A percentile compares a stretch with the other conserved stretches of the same genome.
Evolutionary conservation across 2,113 vertebrate species (phyloP).

Genomic region (Plectropomus leopardus): DNA sequence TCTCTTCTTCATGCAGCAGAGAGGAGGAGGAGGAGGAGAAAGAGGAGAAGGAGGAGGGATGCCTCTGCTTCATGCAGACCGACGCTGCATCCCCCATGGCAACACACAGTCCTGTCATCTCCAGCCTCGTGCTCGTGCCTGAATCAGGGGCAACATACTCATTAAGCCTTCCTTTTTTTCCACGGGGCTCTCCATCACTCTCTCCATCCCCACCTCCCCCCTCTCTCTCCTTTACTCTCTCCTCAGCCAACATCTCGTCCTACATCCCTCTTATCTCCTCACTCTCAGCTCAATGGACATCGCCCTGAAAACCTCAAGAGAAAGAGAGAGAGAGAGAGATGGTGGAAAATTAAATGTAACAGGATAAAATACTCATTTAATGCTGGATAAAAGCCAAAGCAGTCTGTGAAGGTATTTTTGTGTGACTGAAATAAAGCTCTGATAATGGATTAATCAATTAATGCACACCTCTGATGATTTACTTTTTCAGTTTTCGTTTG

Average conservation of each 20-base stretch:
- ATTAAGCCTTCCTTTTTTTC: slow-evolving; percentile 58
- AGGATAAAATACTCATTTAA: too few species aligned
- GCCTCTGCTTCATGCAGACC: slow-evolving; percentile 43
- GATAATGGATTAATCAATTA: too few species aligned
- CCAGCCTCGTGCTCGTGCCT: slow-evolving; percentile 44
- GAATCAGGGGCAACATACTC: slow-evolving; percentile 59
- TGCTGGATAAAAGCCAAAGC: too few species aligned
- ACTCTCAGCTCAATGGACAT: slow-evolving; percentile 1
- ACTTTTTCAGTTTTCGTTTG: too few species aligned
- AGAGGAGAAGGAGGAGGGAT: slow-evolving; percentile 24
- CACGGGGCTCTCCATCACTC: slow-evolving; percentile 35
- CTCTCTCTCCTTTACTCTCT: background rate
- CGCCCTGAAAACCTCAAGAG: slow-evolving; percentile 22
- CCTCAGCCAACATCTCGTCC: slow-evolving; percentile 25
- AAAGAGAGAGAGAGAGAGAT: background rate
- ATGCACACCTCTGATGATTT: too few species aligned
- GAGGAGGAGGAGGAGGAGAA: slow-evolving; percentile 5
- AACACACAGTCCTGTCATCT: slow-evolving; percentile 55
- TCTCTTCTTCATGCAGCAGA: too few species aligned
- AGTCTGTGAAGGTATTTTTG: too few species aligned
- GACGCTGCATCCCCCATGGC: slow-evolving; percentile 42
- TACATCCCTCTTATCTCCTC: slow-evolving; percentile 39
- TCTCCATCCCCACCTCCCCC: background rate
- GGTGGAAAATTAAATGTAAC: too few species aligned
- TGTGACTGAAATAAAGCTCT: too few species aligned